Conservation (phyloP, 2,888 invertebrate species). For the Pollenia labialis region DNA sequence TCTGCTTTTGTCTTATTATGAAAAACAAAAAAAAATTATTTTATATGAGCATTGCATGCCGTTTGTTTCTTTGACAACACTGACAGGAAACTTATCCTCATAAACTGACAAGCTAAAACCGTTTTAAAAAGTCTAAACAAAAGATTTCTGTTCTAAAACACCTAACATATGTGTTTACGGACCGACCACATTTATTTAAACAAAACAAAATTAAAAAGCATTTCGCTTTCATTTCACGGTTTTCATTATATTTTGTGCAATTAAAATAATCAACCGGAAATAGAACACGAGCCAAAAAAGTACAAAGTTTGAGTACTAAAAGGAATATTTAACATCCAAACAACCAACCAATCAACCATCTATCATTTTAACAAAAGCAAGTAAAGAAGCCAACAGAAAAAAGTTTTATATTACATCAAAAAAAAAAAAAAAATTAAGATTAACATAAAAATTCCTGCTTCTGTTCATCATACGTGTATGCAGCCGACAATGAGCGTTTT, state of each 20-base stretch:
- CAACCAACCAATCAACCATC: conserved; percentile 48
- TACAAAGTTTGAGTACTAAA: conserved; percentile 32
- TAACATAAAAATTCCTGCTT: conserved; percentile 53
- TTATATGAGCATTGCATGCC: conserved; percentile 3
- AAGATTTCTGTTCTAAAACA: conserved; percentile 62
- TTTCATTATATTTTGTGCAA: conserved; percentile 75
- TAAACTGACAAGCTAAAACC: conserved; percentile 59
- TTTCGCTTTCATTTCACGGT: conserved; percentile 81
- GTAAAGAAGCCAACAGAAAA: conserved; percentile 52
- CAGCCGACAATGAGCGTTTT: conserved; percentile 50
- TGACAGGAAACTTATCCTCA: conserved; percentile 69
- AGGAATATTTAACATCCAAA: conserved; percentile 39
- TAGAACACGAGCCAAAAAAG: conserved; percentile 83
- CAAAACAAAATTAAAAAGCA: conserved; percentile 71
- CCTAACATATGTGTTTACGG: conserved; percentile 63
- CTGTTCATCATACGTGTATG: conserved; percentile 61
- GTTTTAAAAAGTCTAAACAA: conserved; percentile 60
- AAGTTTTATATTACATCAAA: conserved; percentile 65
- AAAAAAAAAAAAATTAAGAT: conserved; percentile 30
- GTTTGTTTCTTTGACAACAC: conserved; percentile 33
- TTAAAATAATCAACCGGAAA: conserved; percentile 84
- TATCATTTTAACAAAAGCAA: conserved; percentile 57
- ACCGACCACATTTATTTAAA: conserved; percentile 46
- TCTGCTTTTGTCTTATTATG: background rate
- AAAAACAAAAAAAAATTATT: conserved; percentile 21